Conservation (phyloP, 2,797 vertebrate genomes). For the Microctenopoma steveboyesi region DNA sequence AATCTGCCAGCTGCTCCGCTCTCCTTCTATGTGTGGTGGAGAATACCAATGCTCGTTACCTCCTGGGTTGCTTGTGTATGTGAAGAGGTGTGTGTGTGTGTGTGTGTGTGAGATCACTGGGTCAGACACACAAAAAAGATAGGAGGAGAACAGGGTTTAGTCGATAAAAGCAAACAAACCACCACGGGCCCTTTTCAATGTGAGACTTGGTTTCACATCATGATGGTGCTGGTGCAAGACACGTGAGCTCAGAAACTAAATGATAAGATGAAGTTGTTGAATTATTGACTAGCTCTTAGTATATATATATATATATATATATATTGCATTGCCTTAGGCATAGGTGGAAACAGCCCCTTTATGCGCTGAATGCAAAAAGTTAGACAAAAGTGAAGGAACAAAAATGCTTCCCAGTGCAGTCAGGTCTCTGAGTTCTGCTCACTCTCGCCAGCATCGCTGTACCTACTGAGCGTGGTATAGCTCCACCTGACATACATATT, state of each 20-base stretch:
- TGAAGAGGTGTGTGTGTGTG: background rate
- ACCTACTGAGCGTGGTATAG: constrained; percentile 1
- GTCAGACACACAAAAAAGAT: constrained; percentile 21
- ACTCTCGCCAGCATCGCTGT: background rate
- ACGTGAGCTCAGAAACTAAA: constrained; percentile 53
- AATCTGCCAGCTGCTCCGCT: constrained; percentile 45
- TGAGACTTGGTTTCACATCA: constrained; percentile 43
- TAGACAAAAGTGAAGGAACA: background rate
- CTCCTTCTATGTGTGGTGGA: constrained; percentile 29
- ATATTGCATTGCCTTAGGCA: constrained; percentile 33
- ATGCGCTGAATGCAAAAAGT: background rate
- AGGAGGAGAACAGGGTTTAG: constrained; percentile 2
- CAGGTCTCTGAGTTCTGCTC: background rate
- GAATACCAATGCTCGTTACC: constrained; percentile 25
- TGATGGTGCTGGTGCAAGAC: constrained; percentile 52
- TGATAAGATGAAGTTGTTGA: constrained; percentile 38
- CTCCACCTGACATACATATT: constrained; percentile 50
- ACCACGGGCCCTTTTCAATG: constrained; percentile 35
- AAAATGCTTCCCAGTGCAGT: background rate
- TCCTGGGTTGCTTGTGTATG: constrained; percentile 25
- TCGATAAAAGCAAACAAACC: background rate
- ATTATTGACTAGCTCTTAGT: constrained; percentile 48
- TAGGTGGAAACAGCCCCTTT: constrained; percentile 10
- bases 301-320: background rate
- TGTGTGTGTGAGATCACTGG: constrained; percentile 15